Base-by-base conservation (phyloP, 2,888 invertebrate genomes). In the Crossocerus cetratus region DNA sequence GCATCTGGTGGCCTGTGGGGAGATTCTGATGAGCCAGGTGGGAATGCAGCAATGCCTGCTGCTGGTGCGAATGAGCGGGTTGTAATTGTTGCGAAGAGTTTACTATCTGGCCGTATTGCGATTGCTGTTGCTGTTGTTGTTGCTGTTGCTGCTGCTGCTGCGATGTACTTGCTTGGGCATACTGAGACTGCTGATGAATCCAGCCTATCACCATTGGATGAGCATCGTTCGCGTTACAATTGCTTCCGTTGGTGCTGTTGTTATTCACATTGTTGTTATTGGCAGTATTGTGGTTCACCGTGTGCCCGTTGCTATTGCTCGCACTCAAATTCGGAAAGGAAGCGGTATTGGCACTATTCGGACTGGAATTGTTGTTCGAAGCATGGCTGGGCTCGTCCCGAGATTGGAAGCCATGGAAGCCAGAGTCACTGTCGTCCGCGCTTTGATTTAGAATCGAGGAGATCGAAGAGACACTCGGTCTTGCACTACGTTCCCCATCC, bases 361-460 rank as follows among this genome's bases (percentile, higher is more conserved):
- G 88, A 59, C 88, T 89, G 42, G 88, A 88, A 65, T 89, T 88
- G 71, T 88, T 87, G 76, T 89, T 89, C n/a, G 88, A 87, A 2
- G 87, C 86, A 79, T 89, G 87, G 63, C 87, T 88, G 2, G 88
- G 89, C 20, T 89, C 89, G 65, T 88, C 88, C 14, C 88, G 83
- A 3, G 88, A 87, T 69, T 88, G 88, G 60, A 90, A 89, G 11
- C 90, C 90, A 66, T 90, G 90, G 77, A 91, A 91, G 8, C 91
- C 91, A 0, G 90, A 89, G 75, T 91, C 91, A 69, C 91, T 91
- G 78, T 91, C 91, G 76, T 91, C 91, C 14, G 89, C 89, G 65
- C 89, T 90, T 69, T 89, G 87, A 72, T 89, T 89, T 63, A 89
- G 78, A 55, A 88, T 86, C 57, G 90, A 90, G 0, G 90, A 89